phyloP scores from a whole-genome alignment of 2,888 invertebrate genomes.

The Philopedon plagiatum region DNA sequence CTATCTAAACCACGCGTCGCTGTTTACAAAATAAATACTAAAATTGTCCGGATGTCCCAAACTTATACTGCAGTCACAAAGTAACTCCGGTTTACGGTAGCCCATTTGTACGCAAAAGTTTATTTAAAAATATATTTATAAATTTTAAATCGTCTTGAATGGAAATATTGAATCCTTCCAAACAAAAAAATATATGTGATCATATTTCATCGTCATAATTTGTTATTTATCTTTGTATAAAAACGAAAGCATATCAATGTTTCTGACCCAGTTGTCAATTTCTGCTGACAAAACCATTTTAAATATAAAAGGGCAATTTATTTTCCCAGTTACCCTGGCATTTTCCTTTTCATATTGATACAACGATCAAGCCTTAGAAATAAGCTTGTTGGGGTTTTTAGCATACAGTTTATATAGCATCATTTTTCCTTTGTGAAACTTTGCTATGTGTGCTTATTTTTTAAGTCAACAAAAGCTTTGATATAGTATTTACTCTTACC shows the following conservation, averaged over 20 bases:
- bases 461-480: background rate
- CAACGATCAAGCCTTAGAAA: constrained; percentile 36
- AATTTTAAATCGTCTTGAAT: no score
- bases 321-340: constrained; percentile 35
- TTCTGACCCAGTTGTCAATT: constrained; percentile 29
- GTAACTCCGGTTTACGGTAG: no score
- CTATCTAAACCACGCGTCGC: no score
- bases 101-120: no score
- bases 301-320: constrained; percentile 43
- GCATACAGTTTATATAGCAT: constrained; percentile 32
- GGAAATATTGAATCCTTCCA: no score
- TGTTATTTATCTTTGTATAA: background rate
- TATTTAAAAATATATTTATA: no score
- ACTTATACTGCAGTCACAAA: no score
- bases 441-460: constrained; percentile 8
- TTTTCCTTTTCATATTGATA: constrained; percentile 44
- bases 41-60: no score
- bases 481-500: background rate
- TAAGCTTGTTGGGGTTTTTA: constrained; percentile 29
- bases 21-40: no score
- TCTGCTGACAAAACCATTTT: constrained; percentile 35
- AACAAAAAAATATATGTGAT: no score
- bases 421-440: constrained; percentile 22
- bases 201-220: no score
- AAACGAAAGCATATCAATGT: constrained; percentile 17